These are phyloP conservation scores for Palaemon carinicauda DNA, from an alignment of 1,140 invertebrate genomes.

Conservation along the genomic window DNA sequence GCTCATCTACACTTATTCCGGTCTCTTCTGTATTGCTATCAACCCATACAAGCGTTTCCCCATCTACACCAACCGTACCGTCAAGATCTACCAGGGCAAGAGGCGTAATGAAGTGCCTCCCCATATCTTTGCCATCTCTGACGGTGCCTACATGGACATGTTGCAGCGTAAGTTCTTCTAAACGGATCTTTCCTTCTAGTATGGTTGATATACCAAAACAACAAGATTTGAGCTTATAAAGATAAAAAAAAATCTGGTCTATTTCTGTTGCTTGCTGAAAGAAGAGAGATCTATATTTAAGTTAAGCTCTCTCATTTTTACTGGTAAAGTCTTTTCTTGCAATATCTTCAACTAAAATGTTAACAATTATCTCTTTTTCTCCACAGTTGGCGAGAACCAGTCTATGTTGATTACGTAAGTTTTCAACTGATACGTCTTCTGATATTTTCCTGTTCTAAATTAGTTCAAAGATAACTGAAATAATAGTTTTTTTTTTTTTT, in stretches of 20 bases:
- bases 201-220: too few relatives aligned
- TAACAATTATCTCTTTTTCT: not conserved
- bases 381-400: constrained; percentile 28
- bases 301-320: too few relatives aligned
- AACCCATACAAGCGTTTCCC: constrained; percentile 99
- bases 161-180: constrained; percentile 80
- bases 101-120: constrained; percentile 99
- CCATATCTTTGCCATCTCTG: constrained; percentile 99
- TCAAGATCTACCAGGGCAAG: constrained; percentile 97
- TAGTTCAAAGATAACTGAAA: too few relatives aligned
- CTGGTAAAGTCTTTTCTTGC: too few relatives aligned
- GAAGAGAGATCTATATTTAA: too few relatives aligned
- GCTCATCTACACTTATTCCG: constrained; percentile 99
- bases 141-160: constrained; percentile 99
- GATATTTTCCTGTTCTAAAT: not conserved
- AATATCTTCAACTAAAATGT: not conserved
- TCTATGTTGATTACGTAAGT: constrained; percentile 49
- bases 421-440: not conserved
- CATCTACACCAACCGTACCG: constrained; percentile 96
- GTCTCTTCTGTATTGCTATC: constrained; percentile 99
- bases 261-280: too few relatives aligned
- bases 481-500: too few relatives aligned
- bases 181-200: too few relatives aligned
- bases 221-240: too few relatives aligned
- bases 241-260: too few relatives aligned